Base-by-base conservation (phyloP, 2,797 vertebrate genomes). In the Manis javanica region DNA sequence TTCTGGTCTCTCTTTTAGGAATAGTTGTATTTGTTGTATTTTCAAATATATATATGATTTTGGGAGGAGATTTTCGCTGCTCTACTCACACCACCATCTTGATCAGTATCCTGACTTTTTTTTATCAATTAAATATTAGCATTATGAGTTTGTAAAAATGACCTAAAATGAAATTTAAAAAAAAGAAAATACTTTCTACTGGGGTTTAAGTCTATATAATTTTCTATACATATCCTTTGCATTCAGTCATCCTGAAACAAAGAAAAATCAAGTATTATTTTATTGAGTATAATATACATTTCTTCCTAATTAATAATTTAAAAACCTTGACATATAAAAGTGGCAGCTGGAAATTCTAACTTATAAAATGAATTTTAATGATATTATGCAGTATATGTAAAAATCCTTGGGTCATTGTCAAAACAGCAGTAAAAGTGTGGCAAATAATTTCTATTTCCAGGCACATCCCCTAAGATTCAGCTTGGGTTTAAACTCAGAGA, bases 401-500 rank as follows among this genome's bases (percentile, higher is more conserved):
- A 46, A 94, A 55, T 63, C 71, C 7, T 72, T 29, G 11, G 2
- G 84, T 94, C 24, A 53, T 42, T 96, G 31, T 87, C 34, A 97
- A 71, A 63, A 14, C 21, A 91, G 7, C 13, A 82, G 26, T 39
- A 86, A 95, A 93, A 92, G 7, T 89, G 72, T 59, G 87, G 42
- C 12, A 81, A 72, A 75, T 93, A 24, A 94, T 49, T 93, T 95
- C 81, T 94, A 10, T 39, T 42, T 23, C 9, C 92, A 99, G 98
- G 87, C 37, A 0, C 0, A 26, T 98, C 98, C 97, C 98, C 98
- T 96, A 98, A 98, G 91, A 96, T 98, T 75, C 10, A 61, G n/a
- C 88, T 87, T 96, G 46, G 75, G 2, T 81, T 11, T 49, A 97
- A 95, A 81, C 82, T 29, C 49, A 23, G 1, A 96, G 82, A 90